Evolutionary conservation across 2,888 invertebrate species (phyloP), one percentile per base, ranked within the genome.

Genomic region (Autographa gamma): DNA sequence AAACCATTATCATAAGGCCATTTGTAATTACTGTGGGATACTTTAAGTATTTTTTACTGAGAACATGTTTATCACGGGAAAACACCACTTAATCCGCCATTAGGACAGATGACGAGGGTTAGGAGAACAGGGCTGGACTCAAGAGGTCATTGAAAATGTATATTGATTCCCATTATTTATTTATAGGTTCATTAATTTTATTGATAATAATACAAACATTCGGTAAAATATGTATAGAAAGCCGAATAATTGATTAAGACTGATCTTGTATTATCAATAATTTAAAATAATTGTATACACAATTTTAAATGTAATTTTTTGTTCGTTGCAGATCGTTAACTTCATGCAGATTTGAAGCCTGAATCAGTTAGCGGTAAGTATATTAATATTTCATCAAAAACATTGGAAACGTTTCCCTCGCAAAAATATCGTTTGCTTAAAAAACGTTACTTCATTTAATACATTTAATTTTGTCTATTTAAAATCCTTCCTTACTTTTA

Each of bases 41-140:
- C 80, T 79, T 84, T 85, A 86, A 85, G 87, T 86, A 74, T 84
- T 88, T 88, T 88, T 88, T 87, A 85, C 81, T 80, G 73, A 69
- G 81, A 86, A 85, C 86, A 88, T 89, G 87, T 89, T 89, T 88
- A 88, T 89, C 85, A 84, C 76, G 79, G 81, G 82, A 86, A 87
- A 85, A 88, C 81, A 83, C 81, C 83, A 86, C 86, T 90, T 88
- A 88, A 87, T 86, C 88, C 81, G 77, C 85, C 88, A 88, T 90
- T 87, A 89, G 79, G 76, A 78, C 74, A 77, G 83, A 86, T 89
- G 89, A 89, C 85, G 85, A 89, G 89, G 90, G 90, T 90, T 78
- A 68, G 80, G 71, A 34, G 48, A 34, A 61, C 85, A 86, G 89
- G 77, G 79, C 34, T 58, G 85, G 73, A 87, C 74, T 80, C 78